Conservation (phyloP, 2,113 vertebrate genomes). For the Lonchura striata region DNA sequence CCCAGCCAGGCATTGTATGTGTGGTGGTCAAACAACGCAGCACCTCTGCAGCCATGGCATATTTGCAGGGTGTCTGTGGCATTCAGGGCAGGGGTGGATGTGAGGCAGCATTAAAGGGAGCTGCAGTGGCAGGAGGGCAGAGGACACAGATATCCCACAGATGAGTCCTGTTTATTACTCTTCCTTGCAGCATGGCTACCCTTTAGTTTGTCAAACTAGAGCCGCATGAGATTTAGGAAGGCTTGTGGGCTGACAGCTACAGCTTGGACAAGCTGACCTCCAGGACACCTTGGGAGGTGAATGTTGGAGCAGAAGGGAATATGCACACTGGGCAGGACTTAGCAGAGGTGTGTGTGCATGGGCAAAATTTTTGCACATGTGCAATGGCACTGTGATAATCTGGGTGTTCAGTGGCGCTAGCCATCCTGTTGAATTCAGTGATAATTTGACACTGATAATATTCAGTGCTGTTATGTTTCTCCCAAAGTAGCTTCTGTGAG, state of each 20-base stretch:
- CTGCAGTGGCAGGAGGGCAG: background rate
- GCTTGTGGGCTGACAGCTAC: background rate
- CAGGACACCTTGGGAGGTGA: background rate
- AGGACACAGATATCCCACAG: background rate
- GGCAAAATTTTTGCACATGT: rapidly evolving
- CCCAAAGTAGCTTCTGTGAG: background rate
- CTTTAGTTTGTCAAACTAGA: background rate
- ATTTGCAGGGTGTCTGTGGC: rapidly evolving
- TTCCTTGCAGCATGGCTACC: background rate
- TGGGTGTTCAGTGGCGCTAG: rapidly evolving
- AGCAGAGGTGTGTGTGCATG: background rate
- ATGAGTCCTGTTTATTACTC: background rate
- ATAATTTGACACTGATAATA: background rate
- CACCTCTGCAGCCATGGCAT: background rate
- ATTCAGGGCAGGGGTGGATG: background rate
- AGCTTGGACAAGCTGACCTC: background rate
- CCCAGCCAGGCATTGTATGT: background rate
- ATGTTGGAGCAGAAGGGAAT: background rate
- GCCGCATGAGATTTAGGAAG: background rate
- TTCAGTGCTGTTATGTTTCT: background rate
- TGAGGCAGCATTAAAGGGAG: background rate
- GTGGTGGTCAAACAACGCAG: background rate
- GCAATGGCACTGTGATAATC: background rate
- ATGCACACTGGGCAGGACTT: background rate
- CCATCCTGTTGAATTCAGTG: background rate